Conservation (phyloP, 2,797 vertebrate species). For the Threskiornis aethiopicus region DNA sequence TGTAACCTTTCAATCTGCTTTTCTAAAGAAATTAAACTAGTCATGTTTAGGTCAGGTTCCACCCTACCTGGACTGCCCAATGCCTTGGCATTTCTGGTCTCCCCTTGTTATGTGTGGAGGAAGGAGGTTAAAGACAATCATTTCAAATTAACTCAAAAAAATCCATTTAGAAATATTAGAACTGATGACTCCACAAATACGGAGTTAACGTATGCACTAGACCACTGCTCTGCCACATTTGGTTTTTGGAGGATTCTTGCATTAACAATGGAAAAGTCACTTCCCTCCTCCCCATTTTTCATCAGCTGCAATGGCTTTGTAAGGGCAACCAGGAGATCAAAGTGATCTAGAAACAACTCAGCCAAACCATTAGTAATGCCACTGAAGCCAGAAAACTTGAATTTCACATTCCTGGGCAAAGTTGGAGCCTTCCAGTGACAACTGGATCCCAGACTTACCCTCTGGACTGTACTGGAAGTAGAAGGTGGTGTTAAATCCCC, state of each 20-base stretch:
- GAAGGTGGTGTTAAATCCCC: background rate
- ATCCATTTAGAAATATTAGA: background rate
- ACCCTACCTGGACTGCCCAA: background rate
- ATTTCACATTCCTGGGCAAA: background rate
- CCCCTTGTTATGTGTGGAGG: too few species aligned
- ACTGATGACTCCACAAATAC: background rate
- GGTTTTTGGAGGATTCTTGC: background rate
- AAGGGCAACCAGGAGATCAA: background rate
- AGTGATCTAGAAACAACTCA: background rate
- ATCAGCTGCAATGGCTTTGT: background rate
- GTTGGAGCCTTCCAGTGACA: background rate
- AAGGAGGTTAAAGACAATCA: background rate
- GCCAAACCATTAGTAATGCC: background rate
- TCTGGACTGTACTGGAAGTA: background rate
- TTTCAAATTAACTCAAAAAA: background rate
- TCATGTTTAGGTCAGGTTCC: background rate
- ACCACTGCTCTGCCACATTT: background rate
- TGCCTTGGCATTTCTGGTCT: background rate
- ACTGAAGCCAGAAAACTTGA: background rate
- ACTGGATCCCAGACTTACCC: background rate
- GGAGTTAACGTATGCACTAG: background rate
- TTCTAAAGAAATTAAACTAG: background rate
- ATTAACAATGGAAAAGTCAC: background rate
- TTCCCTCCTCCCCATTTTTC: background rate
- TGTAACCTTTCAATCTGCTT: background rate